phyloP scores from a whole-genome alignment of 2,888 invertebrate genomes.

The Amaurobius ferox region DNA sequence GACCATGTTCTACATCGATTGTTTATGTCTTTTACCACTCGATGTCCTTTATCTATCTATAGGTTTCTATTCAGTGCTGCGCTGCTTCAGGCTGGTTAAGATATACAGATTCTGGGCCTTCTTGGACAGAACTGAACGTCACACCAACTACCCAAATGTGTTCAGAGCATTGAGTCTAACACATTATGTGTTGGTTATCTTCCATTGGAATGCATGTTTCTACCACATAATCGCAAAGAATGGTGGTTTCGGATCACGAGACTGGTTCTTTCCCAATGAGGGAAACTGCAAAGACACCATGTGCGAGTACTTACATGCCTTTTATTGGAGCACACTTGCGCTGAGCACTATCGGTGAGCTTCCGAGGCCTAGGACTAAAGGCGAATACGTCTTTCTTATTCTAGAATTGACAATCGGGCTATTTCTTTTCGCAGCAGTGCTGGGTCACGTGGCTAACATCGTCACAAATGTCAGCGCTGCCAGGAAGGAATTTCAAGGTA shows the following conservation, averaged over 20 bases:
- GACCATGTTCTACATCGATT: constrained; percentile 98
- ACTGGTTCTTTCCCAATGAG: constrained; percentile 82
- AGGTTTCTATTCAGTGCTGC: constrained; percentile 93
- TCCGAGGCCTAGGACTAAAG: constrained; percentile 92
- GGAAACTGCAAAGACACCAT: constrained; percentile 85
- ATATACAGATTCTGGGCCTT: constrained; percentile 99
- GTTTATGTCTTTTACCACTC: constrained; percentile 96
- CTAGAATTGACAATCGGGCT: constrained; percentile 95
- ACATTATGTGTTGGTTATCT: constrained; percentile 86
- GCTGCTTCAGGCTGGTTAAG: constrained; percentile 96
- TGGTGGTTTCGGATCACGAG: constrained; percentile 89
- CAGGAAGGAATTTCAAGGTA: constrained; percentile 97
- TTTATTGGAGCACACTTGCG: constrained; percentile 98
- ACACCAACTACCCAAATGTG: constrained; percentile 98
- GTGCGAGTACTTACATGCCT: constrained; percentile 96
- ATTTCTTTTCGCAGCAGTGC: constrained; percentile 94
- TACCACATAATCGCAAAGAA: constrained; percentile 97
- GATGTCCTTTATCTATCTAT: constrained; percentile 99
- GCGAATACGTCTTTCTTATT: constrained; percentile 96
- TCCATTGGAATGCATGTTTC: constrained; percentile 99
- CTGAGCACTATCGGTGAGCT: constrained; percentile 96
- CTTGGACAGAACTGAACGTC: constrained; percentile 97
- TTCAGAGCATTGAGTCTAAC: constrained; percentile 81
- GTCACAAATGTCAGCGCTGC: constrained; percentile 98
- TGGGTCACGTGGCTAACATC: constrained; percentile 98